Evolutionary conservation across 1,140 invertebrate species (phyloP).

Genomic region (Dendroctonus valens): DNA sequence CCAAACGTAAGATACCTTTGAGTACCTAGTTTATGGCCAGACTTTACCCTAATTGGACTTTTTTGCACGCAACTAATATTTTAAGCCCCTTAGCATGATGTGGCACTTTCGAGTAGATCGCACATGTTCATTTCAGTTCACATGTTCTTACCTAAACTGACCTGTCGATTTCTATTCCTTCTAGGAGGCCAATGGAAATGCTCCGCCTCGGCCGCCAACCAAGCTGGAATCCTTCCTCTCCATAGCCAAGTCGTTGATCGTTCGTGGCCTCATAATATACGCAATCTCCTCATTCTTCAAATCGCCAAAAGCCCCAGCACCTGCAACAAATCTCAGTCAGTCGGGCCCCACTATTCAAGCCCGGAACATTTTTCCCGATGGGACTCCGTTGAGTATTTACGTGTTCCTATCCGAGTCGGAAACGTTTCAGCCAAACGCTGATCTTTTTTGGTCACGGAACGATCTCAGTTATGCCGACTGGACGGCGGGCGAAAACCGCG

Average conservation of each 20-base stretch:
- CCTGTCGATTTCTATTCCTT: slow-evolving; percentile 11
- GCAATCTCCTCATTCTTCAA: slow-evolving; percentile 91
- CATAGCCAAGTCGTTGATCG: slow-evolving; percentile 76
- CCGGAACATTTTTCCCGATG: slow-evolving; percentile 83
- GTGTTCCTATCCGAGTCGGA: slow-evolving; percentile 85
- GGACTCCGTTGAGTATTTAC: slow-evolving; percentile 83
- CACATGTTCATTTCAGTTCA: no score
- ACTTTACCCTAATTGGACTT: no score
- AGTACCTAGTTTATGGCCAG: no score
- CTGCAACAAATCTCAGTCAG: slow-evolving; percentile 43
- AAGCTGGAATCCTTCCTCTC: slow-evolving; percentile 79
- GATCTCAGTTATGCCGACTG: slow-evolving; percentile 94
- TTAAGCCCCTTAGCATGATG: no score
- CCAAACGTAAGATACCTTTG: no score
- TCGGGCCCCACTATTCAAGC: slow-evolving; percentile 57
- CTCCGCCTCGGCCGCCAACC: slow-evolving; percentile 58
- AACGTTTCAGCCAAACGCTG: slow-evolving; percentile 62
- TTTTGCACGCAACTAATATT: no score
- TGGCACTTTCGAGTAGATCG: no score
- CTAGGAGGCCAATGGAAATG: slow-evolving; percentile 21
- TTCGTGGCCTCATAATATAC: slow-evolving; percentile 90
- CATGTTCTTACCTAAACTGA: no score
- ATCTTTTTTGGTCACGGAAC: slow-evolving; percentile 84
- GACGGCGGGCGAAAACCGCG: slow-evolving; percentile 74
- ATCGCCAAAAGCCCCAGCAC: slow-evolving; percentile 55